Base-by-base conservation (phyloP, 1,140 invertebrate genomes). In the Portunus trituberculatus region DNA sequence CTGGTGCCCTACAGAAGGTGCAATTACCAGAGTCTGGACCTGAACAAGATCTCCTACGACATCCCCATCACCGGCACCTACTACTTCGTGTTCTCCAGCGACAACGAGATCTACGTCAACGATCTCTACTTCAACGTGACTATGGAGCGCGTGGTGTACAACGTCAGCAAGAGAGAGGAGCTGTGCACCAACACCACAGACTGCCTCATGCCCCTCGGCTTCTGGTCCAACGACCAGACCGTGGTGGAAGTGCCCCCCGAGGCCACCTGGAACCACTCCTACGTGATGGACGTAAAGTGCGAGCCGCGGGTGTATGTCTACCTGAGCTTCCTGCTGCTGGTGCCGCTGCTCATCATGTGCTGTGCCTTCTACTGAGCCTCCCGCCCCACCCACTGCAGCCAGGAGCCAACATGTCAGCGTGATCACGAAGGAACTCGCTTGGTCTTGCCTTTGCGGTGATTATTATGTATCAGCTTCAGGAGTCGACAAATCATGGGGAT, bases 21-120 rank as follows among this genome's bases (percentile, higher is more conserved):
- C 96, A 96, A 96, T 97, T 16, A 98, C 97, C 86, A 84, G 25
- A 90, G 45, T 76, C 0, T 92, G 7, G 86, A 45, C 29, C 25
- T 93, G 4, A 92, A 93, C 48, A 94, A 87, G 25, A 93, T 96
- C 48, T 83, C 82, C 14, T 96, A 96, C 96, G 98, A 97, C 95
- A 97, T 98, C 0, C 98, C 98, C 76, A 97, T 97, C 0, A 98
- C 98, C 96, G 98, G 98, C 31, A 98, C 98, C 96, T 98, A 98
- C 96, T 98, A 98, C 97, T 98, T 98, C 96, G 98, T 98, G 0
- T 98, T 98, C 97, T 98, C 98, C 96, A 98, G 98, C 25, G 98
- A 98, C 96, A 98, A 98, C 96, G 98, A 98, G 96, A 97, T 98
- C 0, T 93, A 96, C 39, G 95, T 92, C 52, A 96, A 96, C 52